Percentiles rank a stretch among this genome's conserved stretches.
Conservation (phyloP, 2,888 invertebrate species). For the Eilema sororculum region DNA sequence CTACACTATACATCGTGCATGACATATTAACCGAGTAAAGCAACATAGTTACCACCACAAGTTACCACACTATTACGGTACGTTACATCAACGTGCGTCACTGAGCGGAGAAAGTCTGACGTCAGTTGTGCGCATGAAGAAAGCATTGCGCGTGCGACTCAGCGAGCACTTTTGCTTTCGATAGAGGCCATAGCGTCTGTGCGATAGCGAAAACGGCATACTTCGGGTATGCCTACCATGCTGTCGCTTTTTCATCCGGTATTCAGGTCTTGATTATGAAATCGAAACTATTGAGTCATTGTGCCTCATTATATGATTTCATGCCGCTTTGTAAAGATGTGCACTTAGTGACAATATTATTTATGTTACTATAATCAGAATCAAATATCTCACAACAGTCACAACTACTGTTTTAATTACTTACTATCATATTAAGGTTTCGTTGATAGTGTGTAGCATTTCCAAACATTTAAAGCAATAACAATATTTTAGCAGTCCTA, state of each 20-base stretch:
- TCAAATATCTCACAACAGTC: neutral
- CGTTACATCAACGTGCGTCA: conserved; percentile 80
- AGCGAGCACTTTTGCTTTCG: conserved; percentile 80
- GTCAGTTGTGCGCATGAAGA: conserved; percentile 80
- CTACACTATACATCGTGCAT: conserved; percentile 18
- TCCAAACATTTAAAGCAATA: neutral
- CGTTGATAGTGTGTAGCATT: neutral
- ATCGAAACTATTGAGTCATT: conserved; percentile 80
- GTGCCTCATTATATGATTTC: conserved; percentile 62
- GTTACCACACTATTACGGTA: conserved; percentile 70
- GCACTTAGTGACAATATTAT: conserved; percentile 16
- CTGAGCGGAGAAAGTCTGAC: conserved; percentile 81
- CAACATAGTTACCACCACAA: conserved; percentile 59
- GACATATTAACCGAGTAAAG: conserved; percentile 39
- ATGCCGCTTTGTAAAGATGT: conserved; percentile 36
- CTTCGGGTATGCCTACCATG: conserved; percentile 70
- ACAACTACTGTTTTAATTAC: neutral
- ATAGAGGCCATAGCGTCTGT: conserved; percentile 79
- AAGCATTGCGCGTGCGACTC: conserved; percentile 83
- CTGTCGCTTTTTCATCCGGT: conserved; percentile 80
- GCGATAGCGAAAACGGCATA: conserved; percentile 85
- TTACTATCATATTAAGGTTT: neutral
- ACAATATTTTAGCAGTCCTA: neutral
- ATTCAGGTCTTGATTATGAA: conserved; percentile 82
- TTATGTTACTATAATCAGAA: conserved; percentile 8